Evolutionary conservation across 1,140 invertebrate genomes (phyloP), one percentile per base, ranked within the genome.

Genomic region (Drosophila pachea): DNA sequence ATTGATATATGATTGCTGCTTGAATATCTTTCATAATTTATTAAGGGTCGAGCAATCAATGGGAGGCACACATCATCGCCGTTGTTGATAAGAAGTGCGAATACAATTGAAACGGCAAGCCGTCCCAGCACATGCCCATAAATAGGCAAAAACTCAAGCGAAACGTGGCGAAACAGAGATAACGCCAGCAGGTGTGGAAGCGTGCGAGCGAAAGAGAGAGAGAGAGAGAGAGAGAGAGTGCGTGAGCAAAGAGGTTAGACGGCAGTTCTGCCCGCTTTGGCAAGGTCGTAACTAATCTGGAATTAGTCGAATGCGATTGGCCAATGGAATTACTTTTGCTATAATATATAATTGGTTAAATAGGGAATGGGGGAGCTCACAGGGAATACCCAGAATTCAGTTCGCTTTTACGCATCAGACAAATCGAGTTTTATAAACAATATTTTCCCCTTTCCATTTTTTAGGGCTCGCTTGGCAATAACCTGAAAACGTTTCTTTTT

Each of bases 101-200:
- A 56, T 33, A 22, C 56, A 64, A 63, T 40, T 62, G 33, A 49
- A 60, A 56, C 45, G 52, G 59, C 38, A 49, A 75, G 55, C 49
- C 59, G 47, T 38, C 55, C 42, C 64, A 60, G 74, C 83, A 83
- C 79, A 83, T 83, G 79, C 49, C 79, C 79, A 83, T 84, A 83
- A 82, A 83, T 86, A 83, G 79, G 79, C 79, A 83, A 68, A 73
- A 76, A 16, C 16, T 16, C 16, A 56, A 71, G 56, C 60, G 49
- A 35, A 38, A 62, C 36, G 33, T n/a, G 58, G 35, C 35, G 29
- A 59, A 58, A 58, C 31, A 33, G 52, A 40, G 45, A 56, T 12
- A 33, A 9, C 12, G 22, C 35, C 2, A 56, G 1, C 22, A 29
- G 22, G 9, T 31, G 22, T 43, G 2, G 5, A 31, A 43, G 3